Conservation (phyloP, 2,888 invertebrate genomes). For the Cosmopolites sordidus region DNA sequence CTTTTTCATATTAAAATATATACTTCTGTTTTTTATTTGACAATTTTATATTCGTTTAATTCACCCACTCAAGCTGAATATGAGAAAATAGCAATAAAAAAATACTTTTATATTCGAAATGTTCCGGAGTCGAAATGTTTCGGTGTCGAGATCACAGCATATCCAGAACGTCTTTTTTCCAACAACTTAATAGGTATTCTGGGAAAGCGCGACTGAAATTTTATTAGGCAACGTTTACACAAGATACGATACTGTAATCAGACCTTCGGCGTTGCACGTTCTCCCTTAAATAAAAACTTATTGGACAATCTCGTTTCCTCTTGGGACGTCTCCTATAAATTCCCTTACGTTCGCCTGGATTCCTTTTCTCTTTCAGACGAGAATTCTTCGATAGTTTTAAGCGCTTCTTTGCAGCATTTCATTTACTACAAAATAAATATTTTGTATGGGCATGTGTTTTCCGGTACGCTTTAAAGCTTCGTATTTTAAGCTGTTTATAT, state of each 20-base stretch:
- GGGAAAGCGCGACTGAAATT: constrained; percentile 11
- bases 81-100: too few species aligned
- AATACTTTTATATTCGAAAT: too few species aligned
- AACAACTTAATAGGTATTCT: constrained; percentile 1
- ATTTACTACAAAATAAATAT: constrained; percentile 4
- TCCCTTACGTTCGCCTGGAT: constrained; percentile 2
- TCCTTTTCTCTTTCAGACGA: background rate
- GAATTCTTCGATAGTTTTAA: background rate
- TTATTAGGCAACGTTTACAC: constrained; percentile 22
- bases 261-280: constrained; percentile 26
- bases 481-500: too few species aligned
- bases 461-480: too few species aligned
- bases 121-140: too few species aligned
- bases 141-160: too few species aligned
- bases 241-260: constrained; percentile 29
- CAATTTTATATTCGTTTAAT: too few species aligned
- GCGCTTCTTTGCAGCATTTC: background rate
- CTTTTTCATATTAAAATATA: too few species aligned
- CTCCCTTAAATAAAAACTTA: constrained; percentile 30
- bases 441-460: background rate
- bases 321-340: constrained; percentile 19
- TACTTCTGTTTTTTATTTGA: too few species aligned
- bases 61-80: too few species aligned
- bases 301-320: constrained; percentile 30
- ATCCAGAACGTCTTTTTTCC: too few species aligned